Evolutionary conservation across 2,113 vertebrate genomes (phyloP), one percentile per base, ranked within the genome.

Genomic region (Paedocypris sp.): DNA sequence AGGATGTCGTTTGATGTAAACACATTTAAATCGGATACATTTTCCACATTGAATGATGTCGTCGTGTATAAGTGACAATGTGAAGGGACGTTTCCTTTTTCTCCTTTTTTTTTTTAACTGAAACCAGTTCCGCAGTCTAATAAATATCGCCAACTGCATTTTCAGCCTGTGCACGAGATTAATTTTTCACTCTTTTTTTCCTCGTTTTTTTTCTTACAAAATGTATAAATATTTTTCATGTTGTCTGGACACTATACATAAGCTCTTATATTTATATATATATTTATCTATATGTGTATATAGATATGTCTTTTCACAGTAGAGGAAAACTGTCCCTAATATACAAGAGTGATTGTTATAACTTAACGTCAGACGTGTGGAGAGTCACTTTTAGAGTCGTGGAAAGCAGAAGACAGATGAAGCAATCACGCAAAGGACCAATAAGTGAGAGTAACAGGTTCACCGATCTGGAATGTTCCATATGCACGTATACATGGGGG

Each of bases 1-100:
- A n/a, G n/a, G 91, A 95, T 94, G 91, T 90, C 64, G 90, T 93
- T 91, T 87, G 82, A 94, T 98, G 94, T 98, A 92, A 96, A 98
- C 95, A 98, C 94, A 90, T 90, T n/a, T 91, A 91, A 94, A 92
- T 93, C 85, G 89, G 87, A 91, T 92, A 97, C 91, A 97, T 89
- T 92, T 72, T 93, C 87, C 89, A 98, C 95, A 94, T 89, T 90
- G 88, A 90, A 98, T n/a, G n/a, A 51, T 94, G 94, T 86, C 80
- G 79, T 83, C 84, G 86, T 92, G 89, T 88, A 87, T 90, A 88
- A 59, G 81, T 86, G 89, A 88, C 81, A 75, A 87, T 83, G 84
- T 87, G 85, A 90, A 89, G 87, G 87, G 89, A 94, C 84, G 85
- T 84, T 91, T 91, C 88, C 77, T 86, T 82, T 82, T 86, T 91